Conservation (phyloP, 2,113 vertebrate species). For the Pagrus major region DNA sequence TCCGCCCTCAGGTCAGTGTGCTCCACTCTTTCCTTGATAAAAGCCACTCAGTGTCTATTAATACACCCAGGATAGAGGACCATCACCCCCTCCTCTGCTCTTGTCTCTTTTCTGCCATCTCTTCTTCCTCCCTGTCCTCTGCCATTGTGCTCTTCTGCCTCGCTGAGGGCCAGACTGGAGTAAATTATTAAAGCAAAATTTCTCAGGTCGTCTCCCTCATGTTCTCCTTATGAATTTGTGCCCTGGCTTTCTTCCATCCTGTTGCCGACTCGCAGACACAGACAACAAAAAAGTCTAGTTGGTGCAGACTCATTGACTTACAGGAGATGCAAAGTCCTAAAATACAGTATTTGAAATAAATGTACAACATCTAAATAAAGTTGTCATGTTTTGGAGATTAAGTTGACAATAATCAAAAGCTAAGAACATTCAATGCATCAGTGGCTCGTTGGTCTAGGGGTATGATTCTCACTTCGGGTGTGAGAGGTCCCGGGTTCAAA, state of each 20-base stretch:
- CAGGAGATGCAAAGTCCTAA: neutral
- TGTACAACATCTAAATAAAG: neutral
- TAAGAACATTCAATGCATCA: too few species aligned
- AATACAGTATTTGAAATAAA: neutral
- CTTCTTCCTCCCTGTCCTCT: neutral
- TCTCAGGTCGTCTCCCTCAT: slow-evolving; percentile 2
- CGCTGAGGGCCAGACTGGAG: neutral
- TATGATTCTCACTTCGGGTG: slow-evolving; percentile 75
- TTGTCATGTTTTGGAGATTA: too few species aligned
- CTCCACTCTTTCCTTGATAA: slow-evolving; percentile 72
- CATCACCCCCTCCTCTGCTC: slow-evolving; percentile 18
- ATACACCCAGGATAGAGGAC: slow-evolving; percentile 71
- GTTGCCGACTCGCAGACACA: neutral
- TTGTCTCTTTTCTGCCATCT: slow-evolving; percentile 19
- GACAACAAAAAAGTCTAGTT: neutral
- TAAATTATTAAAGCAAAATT: slow-evolving; percentile 52
- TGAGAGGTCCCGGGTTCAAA: slow-evolving; percentile 68
- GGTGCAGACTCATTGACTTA: neutral
- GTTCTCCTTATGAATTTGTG: neutral
- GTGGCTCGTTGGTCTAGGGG: slow-evolving; percentile 57
- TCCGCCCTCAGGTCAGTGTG: slow-evolving; percentile 57
- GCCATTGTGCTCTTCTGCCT: slow-evolving; percentile 1
- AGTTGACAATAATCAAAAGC: too few species aligned
- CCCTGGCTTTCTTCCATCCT: neutral
- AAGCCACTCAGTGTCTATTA: slow-evolving; percentile 79